Base-by-base conservation (phyloP, 1,140 invertebrate genomes). In the Lasioglossum albipes region DNA sequence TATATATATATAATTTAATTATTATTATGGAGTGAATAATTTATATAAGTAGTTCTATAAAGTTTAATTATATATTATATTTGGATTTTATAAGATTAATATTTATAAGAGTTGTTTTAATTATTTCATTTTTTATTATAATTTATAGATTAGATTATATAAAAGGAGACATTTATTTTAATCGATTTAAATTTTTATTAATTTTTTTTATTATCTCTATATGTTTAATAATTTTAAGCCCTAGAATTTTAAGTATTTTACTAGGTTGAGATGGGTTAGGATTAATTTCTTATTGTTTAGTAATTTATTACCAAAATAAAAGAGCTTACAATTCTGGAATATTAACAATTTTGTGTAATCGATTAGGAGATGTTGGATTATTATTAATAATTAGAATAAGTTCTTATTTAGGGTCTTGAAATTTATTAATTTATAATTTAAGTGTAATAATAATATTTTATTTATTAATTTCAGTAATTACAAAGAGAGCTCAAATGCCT, bases 401-500 rank as follows among this genome's bases (percentile, higher is more conserved):
- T 91, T 84, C 94, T 88, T 94, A 94, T 93, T 94, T 89, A 89
- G 93, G 93, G 87, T 92, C 89, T 88, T 89, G 86, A 84, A 93
- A 93, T 89, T 82, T 88, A 84, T 81, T 94, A 83, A 18, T 72
- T 3, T 72, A 62, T 62, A 89, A 1, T 16, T 12, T 31, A 13
- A 22, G 22, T 2, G 1, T 36, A 13, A 45, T 12, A 2, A 64
- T 12, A 18, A 62, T 73, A 49, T 18, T 95, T 92, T 88, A 92
- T 12, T 75, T 88, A 75, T 89, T 95, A 89, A 88, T 95, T 70
- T 87, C 94, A 5, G 90, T 93, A 69, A 94, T 96, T 92, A 96
- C 96, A 84, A 96, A 96, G 92, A 96, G 95, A 85, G 95, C 95
- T 89, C 95, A 96, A 93, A 94, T 96, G 94, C 95, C 95, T 69